phyloP scores from a whole-genome alignment of 2,113 vertebrate species.

The Pontoporia blainvillei region DNA sequence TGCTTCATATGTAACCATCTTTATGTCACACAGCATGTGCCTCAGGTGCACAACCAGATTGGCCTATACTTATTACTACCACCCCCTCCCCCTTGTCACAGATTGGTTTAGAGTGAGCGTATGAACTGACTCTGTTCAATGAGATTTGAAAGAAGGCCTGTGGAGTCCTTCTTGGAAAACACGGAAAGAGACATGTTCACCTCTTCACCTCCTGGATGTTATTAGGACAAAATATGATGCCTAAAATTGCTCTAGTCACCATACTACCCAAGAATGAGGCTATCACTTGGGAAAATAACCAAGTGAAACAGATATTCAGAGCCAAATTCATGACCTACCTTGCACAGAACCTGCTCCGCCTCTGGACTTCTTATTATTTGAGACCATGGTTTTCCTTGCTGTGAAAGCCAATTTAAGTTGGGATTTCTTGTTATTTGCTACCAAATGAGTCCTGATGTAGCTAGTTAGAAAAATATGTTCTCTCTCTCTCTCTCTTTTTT shows the following conservation, averaged over 20 bases:
- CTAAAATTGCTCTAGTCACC: background rate
- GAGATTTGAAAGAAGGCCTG: background rate
- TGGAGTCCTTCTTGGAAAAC: background rate
- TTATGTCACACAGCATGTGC: background rate
- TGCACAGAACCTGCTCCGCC: background rate
- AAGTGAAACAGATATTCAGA: background rate
- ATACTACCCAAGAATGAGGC: background rate
- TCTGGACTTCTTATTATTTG: background rate
- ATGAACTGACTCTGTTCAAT: background rate
- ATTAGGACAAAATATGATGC: background rate
- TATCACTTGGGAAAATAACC: background rate
- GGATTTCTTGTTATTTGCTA: background rate
- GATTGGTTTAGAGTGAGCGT: no score
- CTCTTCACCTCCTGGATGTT: background rate
- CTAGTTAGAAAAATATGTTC: background rate
- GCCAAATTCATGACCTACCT: background rate
- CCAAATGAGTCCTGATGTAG: background rate
- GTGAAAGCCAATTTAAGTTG: background rate
- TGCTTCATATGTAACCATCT: background rate
- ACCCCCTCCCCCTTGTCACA: background rate
- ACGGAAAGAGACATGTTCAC: background rate
- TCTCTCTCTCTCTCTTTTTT: background rate
- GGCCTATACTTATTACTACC: fast-evolving
- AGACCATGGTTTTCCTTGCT: background rate
- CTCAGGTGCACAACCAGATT: background rate